Evolutionary conservation across 2,797 vertebrate genomes (phyloP), one percentile per base, ranked within the genome.

Genomic region (Pogoniulus pusillus): DNA sequence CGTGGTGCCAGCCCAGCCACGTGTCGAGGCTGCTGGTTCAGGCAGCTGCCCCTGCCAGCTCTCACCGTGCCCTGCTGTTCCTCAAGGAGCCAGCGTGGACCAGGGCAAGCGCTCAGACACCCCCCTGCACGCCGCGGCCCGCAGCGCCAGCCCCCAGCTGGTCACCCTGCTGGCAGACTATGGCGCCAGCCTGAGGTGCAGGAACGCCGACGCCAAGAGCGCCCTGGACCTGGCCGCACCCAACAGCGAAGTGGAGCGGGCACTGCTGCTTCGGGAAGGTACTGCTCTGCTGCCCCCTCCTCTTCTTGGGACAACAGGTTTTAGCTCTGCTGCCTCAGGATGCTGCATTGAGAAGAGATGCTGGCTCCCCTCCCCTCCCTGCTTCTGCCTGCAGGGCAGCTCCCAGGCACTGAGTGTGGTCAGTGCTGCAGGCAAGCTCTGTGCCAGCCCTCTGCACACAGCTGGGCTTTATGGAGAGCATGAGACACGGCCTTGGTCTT

Each of bases 151-250:
- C 1, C 95, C 87, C 32, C 96, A 97, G 18, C 57, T 98, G 11
- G 97, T 98, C 30, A 71, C 97, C 79, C 84, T 99, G 58, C 97
- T 99, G 87, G 96, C 97, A 45, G 98, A 99, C 89, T 99, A 98
- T 2, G 99, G 99, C 34, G 98, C 99, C 54, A 97, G 98, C 71
- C 59, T 89, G 1, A 98, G 95, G 86, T 95, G 95, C 85, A 98
- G 96, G 95, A 99, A 99, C 23, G 94, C 97, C 4, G 98, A 98
- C 43, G 97, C 98, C 29, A 98, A 98, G 94, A 98, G 97, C 64
- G 97, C 99, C 4, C 96, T 98, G 74, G 98, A 98, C 29, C 96
- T 99, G 91, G 97, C 98, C 0, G 9, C 81, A 19, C 96, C 98
- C 29, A 96, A 98, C 89, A 98, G 97, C 57, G 82, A 91, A 29